Base-by-base conservation (phyloP, 2,888 invertebrate genomes). In the Andricus quercusramuli region DNA sequence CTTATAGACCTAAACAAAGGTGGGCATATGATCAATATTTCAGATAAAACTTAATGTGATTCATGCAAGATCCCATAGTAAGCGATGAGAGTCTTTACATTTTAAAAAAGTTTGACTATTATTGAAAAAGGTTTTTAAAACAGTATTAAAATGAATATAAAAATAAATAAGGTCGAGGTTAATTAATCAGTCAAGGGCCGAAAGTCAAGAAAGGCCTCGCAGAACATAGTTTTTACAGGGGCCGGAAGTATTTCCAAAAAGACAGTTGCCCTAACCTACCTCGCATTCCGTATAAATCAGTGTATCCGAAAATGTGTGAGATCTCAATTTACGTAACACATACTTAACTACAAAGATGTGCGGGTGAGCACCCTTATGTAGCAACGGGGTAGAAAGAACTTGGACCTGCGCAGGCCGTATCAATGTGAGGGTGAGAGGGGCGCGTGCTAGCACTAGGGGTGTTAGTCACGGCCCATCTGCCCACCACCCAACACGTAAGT, bases 381-480 rank as follows among this genome's bases (percentile, higher is more conserved):
- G 80, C 77, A 77, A 80, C 76, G 79, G 74, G 51, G n/a, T 59
- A 74, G 51, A 51, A 79, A 79, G 81, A 77, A 70, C 88, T 87
- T 88, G 89, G 85, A 84, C 88, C 79, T 90, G 91, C 91, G 90
- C 91, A 86, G 84, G 79, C 44, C 85, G 86, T 86, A 85, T 85
- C 82, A 88, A 90, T 88, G 84, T 87, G 83, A 86, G 87, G 84
- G 87, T 85, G 86, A 87, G 88, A 87, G 89, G 91, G 91, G 90
- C 90, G 90, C 90, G 90, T 90, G 90, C 89, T 86, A 87, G 85
- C 89, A 88, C 88, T 89, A 87, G 91, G 92, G 92, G 89, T 91
- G 91, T 90, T 91, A 92, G 92, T 92, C 92, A 91, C 91, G 92
- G 92, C 90, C 91, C 89, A 91, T 90, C 92, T 89, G 91, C 90